Evolutionary conservation across 2,888 invertebrate genomes (phyloP).

Genomic region (Carpatolechia fugitivella): DNA sequence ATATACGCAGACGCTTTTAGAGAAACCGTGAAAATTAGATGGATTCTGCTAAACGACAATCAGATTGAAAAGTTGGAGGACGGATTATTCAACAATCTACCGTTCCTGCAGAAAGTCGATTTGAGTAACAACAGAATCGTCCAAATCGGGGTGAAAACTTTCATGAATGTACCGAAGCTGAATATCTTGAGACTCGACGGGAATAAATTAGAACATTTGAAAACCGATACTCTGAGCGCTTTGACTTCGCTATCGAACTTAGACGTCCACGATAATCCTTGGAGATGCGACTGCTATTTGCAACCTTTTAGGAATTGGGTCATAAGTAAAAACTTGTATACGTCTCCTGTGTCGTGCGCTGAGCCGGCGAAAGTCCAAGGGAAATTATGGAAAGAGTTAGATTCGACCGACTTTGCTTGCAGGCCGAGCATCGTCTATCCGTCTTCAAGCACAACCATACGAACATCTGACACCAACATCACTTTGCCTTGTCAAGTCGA

Average conservation of each 20-base stretch:
- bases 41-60: slow-evolving; percentile 87
- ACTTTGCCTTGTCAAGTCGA: slow-evolving; percentile 87
- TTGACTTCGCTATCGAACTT: slow-evolving; percentile 85
- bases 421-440: slow-evolving; percentile 86
- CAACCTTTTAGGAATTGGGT: slow-evolving; percentile 89
- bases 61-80: slow-evolving; percentile 85
- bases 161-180: slow-evolving; percentile 83
- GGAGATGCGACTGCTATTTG: slow-evolving; percentile 93
- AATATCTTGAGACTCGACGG: slow-evolving; percentile 84
- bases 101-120: slow-evolving; percentile 86
- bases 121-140: slow-evolving; percentile 87
- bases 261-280: slow-evolving; percentile 89
- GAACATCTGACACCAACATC: slow-evolving; percentile 82
- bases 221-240: slow-evolving; percentile 81
- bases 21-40: slow-evolving; percentile 84
- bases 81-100: slow-evolving; percentile 86
- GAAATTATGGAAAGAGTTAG: slow-evolving; percentile 85
- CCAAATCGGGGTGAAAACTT: slow-evolving; percentile 84
- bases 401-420: slow-evolving; percentile 89
- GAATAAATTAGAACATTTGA: slow-evolving; percentile 85
- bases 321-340: slow-evolving; percentile 85
- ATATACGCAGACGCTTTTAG: slow-evolving; percentile 85
- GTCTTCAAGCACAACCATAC: slow-evolving; percentile 76
- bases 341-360: slow-evolving; percentile 85
- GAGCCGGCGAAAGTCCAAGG: slow-evolving; percentile 84